Evolutionary conservation across 92 coral and sea anemone genomes (phyloP).

Genomic region (Muricea muricata): DNA sequence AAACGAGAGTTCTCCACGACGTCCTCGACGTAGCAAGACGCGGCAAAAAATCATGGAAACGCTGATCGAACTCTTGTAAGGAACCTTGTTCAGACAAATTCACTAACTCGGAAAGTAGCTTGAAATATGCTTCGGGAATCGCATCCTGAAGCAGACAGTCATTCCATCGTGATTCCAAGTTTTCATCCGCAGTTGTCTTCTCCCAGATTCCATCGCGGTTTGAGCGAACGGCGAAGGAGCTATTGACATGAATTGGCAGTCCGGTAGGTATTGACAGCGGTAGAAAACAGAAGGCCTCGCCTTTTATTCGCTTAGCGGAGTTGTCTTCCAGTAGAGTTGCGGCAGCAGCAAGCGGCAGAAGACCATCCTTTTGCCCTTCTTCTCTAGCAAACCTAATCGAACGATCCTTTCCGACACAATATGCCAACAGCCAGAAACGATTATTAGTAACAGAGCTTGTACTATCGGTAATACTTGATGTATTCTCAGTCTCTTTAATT

Average conservation of each 20-base stretch:
- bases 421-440: slow-evolving; percentile 70
- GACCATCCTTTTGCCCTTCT: slow-evolving; percentile 49
- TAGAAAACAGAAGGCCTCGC: slow-evolving; percentile 76
- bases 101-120: slow-evolving; percentile 73
- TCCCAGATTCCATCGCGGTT: slow-evolving; percentile 91
- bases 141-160: slow-evolving; percentile 90
- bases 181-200: slow-evolving; percentile 70
- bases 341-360: slow-evolving; percentile 85
- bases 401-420: slow-evolving; percentile 72
- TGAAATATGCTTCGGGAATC: slow-evolving; percentile 82
- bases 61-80: slow-evolving; percentile 59
- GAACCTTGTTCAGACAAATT: slow-evolving; percentile 68
- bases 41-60: slow-evolving; percentile 81
- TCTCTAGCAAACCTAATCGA: slow-evolving; percentile 58
- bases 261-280: slow-evolving; percentile 85
- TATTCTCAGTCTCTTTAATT: slow-evolving; percentile 6
- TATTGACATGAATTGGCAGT: slow-evolving; percentile 65
- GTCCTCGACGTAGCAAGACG: slow-evolving; percentile 70
- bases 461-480: slow-evolving; percentile 44
- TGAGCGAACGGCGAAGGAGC: slow-evolving; percentile 31
- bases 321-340: slow-evolving; percentile 59
- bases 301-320: slow-evolving; percentile 39
- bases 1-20: slow-evolving; percentile 80
- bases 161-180: slow-evolving; percentile 90
- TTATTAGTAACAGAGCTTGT: slow-evolving; percentile 13